Conservation (phyloP, 2,113 vertebrate genomes). For the Pedionomus torquatus region DNA sequence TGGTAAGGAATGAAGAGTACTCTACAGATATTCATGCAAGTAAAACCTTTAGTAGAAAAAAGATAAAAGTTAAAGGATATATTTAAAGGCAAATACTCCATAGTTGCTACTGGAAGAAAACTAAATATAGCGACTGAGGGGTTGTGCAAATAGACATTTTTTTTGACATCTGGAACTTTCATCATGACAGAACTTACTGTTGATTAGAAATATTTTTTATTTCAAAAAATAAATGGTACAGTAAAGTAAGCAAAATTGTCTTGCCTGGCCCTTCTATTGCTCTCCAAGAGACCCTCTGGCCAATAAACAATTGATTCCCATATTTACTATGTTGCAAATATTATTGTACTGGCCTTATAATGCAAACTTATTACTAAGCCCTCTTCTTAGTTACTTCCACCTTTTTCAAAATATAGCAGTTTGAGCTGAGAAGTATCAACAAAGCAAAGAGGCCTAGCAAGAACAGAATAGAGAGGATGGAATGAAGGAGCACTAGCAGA, state of each 20-base stretch:
- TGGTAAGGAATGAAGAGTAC: not conserved
- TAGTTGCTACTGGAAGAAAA: not conserved
- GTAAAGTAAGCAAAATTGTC: not conserved
- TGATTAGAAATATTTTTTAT: not conserved
- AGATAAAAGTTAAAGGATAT: not conserved
- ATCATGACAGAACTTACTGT: not conserved
- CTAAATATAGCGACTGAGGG: fast-evolving
- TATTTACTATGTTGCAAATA: not conserved
- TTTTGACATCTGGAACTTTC: not conserved
- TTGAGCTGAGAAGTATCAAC: not conserved
- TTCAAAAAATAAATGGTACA: not conserved
- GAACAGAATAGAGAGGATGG: not conserved
- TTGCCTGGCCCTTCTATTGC: not conserved
- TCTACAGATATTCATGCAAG: not conserved
- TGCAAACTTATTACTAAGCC: not conserved
- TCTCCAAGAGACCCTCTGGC: not conserved
- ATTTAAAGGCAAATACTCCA: not conserved
- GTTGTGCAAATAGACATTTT: not conserved
- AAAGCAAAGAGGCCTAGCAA: not conserved
- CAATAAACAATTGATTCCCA: not conserved
- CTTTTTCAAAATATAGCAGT: not conserved
- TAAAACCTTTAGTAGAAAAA: not conserved
- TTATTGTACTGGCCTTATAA: not conserved
- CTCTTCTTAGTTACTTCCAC: not conserved
- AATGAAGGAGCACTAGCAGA: not conserved